phyloP scores from a whole-genome alignment of 2,888 invertebrate species.

The Drosophila siamana region DNA sequence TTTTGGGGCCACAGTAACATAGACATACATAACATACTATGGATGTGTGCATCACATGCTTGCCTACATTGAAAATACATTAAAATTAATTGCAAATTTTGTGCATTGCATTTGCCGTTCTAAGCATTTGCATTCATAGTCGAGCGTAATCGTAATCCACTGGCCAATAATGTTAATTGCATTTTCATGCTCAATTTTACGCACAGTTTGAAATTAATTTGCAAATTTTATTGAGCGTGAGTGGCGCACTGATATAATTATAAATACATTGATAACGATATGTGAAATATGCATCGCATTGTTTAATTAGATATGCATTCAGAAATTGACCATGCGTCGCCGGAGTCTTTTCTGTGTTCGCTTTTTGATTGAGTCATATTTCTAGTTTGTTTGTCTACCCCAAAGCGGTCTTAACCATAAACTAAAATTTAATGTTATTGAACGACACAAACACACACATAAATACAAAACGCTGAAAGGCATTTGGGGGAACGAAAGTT shows the following conservation, averaged over 20 bases:
- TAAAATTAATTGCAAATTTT: slow-evolving; percentile 55
- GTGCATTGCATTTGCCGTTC: slow-evolving; percentile 14
- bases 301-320: slow-evolving; percentile 40
- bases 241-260: slow-evolving; percentile 28
- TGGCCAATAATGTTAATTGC: slow-evolving; percentile 66
- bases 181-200: slow-evolving; percentile 66
- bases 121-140: slow-evolving; percentile 31
- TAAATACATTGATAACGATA: slow-evolving; percentile 39
- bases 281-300: slow-evolving; percentile 28
- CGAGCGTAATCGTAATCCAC: slow-evolving; percentile 54
- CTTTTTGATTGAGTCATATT: slow-evolving; percentile 51
- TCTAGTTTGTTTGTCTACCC: slow-evolving; percentile 20
- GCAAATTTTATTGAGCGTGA: slow-evolving; percentile 46
- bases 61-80: slow-evolving; percentile 43
- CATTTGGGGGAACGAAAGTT: slow-evolving; percentile 5
- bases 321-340: background rate
- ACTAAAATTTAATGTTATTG: slow-evolving; percentile 34
- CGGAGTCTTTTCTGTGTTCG: background rate
- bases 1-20: slow-evolving; percentile 20
- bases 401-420: slow-evolving; percentile 23
- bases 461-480: slow-evolving; percentile 22
- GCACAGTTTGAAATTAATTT: slow-evolving; percentile 53
- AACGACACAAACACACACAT: background rate
- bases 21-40: too few relatives aligned
- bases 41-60: too few relatives aligned